A percentile compares a stretch with the other conserved stretches of the same genome.
These are phyloP conservation scores for Lymantria dispar DNA, from an alignment of 2,888 invertebrate genomes.

Conservation along the genomic window DNA sequence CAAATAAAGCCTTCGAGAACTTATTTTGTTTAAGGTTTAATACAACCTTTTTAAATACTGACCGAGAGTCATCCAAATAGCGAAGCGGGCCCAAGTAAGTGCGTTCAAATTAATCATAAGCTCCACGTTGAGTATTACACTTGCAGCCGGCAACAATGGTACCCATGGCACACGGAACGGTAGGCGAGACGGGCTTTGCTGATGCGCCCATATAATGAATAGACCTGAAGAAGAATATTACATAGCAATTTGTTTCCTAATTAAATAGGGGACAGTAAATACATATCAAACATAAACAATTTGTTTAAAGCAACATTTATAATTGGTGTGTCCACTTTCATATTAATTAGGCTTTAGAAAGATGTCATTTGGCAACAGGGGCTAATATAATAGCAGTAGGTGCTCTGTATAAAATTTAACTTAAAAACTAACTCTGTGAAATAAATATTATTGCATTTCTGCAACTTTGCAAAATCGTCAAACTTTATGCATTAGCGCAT, in stretches of 20 bases:
- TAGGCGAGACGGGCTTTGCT: constrained; percentile 87
- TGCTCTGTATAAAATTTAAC: no score
- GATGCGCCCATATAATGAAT: constrained; percentile 88
- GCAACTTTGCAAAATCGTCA: no score
- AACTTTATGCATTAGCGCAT: no score
- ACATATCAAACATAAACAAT: no score
- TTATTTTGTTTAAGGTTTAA: neutral
- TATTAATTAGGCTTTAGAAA: no score
- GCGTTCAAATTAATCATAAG: constrained; percentile 92
- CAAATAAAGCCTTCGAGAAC: no score
- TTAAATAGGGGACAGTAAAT: neutral
- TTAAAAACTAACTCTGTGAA: no score
- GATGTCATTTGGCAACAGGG: no score
- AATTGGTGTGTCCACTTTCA: no score
- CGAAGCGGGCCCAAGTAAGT: constrained; percentile 92
- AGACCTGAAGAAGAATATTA: constrained; percentile 73
- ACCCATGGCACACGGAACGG: constrained; percentile 92
- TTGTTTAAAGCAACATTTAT: no score
- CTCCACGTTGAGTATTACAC: constrained; percentile 91
- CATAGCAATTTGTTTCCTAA: neutral
- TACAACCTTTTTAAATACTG: constrained; percentile 41
- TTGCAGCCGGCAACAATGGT: constrained; percentile 89
- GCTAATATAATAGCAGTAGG: no score
- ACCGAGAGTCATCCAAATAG: constrained; percentile 94
- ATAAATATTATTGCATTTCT: no score